Evolutionary conservation across 2,888 invertebrate species (phyloP).

Genomic region (Marasmarcha lunaedactyla): DNA sequence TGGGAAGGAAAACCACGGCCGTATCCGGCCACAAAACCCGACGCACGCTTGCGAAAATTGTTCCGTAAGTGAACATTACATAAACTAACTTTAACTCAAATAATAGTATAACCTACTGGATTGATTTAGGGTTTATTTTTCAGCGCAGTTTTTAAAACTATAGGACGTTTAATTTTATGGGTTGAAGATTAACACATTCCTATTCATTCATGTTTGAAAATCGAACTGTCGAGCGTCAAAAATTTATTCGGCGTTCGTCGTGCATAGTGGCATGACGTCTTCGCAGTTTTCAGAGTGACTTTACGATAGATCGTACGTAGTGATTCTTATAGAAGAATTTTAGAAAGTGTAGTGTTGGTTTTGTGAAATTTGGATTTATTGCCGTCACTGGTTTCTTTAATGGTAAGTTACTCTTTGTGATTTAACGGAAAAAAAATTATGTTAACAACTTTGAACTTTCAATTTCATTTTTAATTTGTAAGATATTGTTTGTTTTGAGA

Average conservation of each 20-base stretch:
- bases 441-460: not conserved
- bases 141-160: not conserved
- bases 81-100: not conserved
- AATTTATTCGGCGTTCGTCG: conserved; percentile 12
- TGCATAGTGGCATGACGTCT: conserved; percentile 1
- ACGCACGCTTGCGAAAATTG: conserved; percentile 32
- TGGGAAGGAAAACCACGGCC: conserved; percentile 23
- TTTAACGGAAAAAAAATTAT: not conserved
- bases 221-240: conserved; percentile 4
- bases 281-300: not conserved
- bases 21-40: conserved; percentile 31
- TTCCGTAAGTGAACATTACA: not conserved
- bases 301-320: not conserved
- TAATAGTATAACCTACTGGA: not conserved
- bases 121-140: not conserved
- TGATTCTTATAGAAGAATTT: conserved; percentile 6
- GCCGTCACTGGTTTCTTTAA: not conserved
- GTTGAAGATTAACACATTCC: conserved; percentile 8
- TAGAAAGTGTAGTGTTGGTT: not conserved
- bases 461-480: not conserved
- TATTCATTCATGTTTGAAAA: conserved; percentile 19
- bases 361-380: not conserved
- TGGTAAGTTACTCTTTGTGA: not conserved
- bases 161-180: not conserved
- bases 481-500: no score